Base-by-base conservation (phyloP, 2,113 vertebrate species). In the Harpagus bidentatus region DNA sequence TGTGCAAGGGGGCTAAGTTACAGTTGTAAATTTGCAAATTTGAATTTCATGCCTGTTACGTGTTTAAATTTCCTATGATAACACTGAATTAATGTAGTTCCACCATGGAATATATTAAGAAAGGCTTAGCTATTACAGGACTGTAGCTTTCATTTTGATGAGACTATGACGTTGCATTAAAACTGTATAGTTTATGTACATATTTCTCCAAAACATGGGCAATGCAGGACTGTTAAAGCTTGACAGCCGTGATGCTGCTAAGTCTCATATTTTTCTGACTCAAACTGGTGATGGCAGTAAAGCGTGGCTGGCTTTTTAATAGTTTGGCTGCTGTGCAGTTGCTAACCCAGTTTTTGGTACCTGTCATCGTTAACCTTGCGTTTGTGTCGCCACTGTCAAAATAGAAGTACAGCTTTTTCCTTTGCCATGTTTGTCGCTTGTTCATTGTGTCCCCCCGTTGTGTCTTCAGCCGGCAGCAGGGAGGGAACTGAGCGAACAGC, bases 51-150 rank as follows among this genome's bases (percentile, higher is more conserved):
- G 93, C 50, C 53, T 90, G 73, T 93, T 95, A 67, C 0, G 20
- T 91, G 78, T 96, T 93, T 96, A 70, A 73, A 96, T 93, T 96
- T 93, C 79, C 62, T 91, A 22, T 65, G 70, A 87, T 87, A 96
- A 91, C 84, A 72, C 26, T 88, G 85, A 82, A 82, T 88, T 94
- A 67, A 87, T 53, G 45, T 80, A 29, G 74, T 61, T 94, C 87
- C 85, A 53, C 74, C 36, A 15, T 61, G 43, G 78, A 93, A 76
- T 96, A 58, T 80, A 82, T 93, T 89, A 87, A 90, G 70, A 88
- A 89, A 78, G 13, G 23, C 71, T 67, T 69, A 40, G 40, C 76
- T 91, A 71, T 93, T 95, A 45, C 53, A 82, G 56, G 66, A 69
- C n/a, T 38, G 22, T 20, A 78, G 67, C 71, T 92, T 91, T 89